phyloP scores from a whole-genome alignment of 1,140 invertebrate genomes.

The Brachionus calyciflorus region DNA sequence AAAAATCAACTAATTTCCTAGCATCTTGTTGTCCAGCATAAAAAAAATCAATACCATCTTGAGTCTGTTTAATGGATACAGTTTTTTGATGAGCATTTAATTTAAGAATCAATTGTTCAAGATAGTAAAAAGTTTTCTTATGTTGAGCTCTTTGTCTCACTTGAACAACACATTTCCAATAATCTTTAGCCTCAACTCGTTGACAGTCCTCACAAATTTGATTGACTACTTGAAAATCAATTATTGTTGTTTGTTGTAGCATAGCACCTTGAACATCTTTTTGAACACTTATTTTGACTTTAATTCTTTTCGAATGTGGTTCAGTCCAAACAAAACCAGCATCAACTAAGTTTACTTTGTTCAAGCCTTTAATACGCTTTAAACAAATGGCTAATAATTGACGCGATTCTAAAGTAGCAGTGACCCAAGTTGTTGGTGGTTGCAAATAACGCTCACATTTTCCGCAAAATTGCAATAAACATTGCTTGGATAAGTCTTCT shows the following conservation, averaged over 20 bases:
- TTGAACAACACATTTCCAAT: constrained; percentile 83
- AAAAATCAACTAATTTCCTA: constrained; percentile 90
- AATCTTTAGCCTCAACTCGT: constrained; percentile 91
- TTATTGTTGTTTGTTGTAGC: constrained; percentile 79
- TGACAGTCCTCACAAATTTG: constrained; percentile 98
- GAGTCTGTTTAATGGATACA: constrained; percentile 84
- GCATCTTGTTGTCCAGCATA: constrained; percentile 84
- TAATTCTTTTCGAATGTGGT: constrained; percentile 94
- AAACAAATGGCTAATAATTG: constrained; percentile 87
- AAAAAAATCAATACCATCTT: constrained; percentile 93
- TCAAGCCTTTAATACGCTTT: constrained; percentile 87
- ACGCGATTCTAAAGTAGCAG: constrained; percentile 81
- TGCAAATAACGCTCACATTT: constrained; percentile 64
- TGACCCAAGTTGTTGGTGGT: constrained; percentile 85
- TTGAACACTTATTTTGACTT: constrained; percentile 94
- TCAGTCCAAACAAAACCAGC: constrained; percentile 98
- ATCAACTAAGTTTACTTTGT: constrained; percentile 80
- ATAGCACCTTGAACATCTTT: constrained; percentile 69
- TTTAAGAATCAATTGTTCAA: constrained; percentile 95
- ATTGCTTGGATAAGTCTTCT: constrained; percentile 37
- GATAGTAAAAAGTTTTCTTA: constrained; percentile 96
- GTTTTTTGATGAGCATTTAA: constrained; percentile 86
- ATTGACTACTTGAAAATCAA: constrained; percentile 83
- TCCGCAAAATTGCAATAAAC: constrained; percentile 29
- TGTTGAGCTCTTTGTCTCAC: constrained; percentile 71